Evolutionary conservation across 1,140 invertebrate genomes (phyloP), one percentile per base, ranked within the genome.

Genomic region (Panonychus citri): DNA sequence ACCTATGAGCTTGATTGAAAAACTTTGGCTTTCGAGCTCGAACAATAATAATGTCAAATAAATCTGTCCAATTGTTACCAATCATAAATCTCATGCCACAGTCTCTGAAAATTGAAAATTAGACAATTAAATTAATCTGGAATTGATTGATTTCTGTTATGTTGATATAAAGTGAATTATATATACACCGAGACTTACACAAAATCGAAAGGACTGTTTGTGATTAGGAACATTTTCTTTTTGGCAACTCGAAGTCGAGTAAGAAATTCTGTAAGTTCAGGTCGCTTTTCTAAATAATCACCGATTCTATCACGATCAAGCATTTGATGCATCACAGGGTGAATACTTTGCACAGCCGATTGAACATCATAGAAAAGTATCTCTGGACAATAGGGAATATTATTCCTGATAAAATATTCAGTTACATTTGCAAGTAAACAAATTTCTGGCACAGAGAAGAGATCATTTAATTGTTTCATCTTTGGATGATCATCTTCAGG

Each of bases 391-490:
- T 87, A 97, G 64, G 86, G 81, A 57, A 95, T 88, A 60, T 82
- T 79, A 67, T 91, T 83, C 43, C 77, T 75, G 55, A 84, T 77
- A 67, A 95, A 94, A 73, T 83, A 91, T 70, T 95, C 85, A 5
- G 87, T 83, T 0, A 94, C 82, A 72, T 91, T 88, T 61, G 87
- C 87, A 3, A 96, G 69, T 27, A 96, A 71, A 60, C 82, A 80
- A 79, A 95, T 93, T 77, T 95, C 90, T 19, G 91, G 91, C 39
- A 95, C 81, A 1, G 88, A 91, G 70, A 97, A 97, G n/a, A 96
- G 69, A 74, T 96, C 91, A 19, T 90, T 87, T 58, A 95, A 70
- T 67, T 96, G 90, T 21, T 89, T 78, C 88, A 95, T 93, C 57
- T 77, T 74, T 51, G 49, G 49, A 30, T 51, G 28, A 51, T 30